Evolutionary conservation across 2,888 invertebrate species (phyloP).

Genomic region (Tachystola acroxantha): DNA sequence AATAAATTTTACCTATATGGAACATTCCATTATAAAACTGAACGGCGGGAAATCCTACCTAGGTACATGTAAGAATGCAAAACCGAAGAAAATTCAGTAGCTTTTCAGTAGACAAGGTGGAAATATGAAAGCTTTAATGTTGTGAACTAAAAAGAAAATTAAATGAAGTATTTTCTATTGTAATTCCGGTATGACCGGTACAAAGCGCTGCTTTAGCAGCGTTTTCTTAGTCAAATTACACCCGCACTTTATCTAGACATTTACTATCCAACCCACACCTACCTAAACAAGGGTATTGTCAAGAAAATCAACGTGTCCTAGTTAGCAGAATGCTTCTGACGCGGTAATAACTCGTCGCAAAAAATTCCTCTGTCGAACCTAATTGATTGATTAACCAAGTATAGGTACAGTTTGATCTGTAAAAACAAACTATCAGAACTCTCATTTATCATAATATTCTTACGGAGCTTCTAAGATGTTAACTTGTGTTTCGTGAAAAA

Average conservation of each 20-base stretch:
- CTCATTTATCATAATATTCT: conserved; percentile 4
- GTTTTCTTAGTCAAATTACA: not conserved
- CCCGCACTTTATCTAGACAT: not conserved
- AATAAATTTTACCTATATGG: too few relatives aligned
- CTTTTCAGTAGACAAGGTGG: too few relatives aligned
- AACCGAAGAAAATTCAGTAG: too few relatives aligned
- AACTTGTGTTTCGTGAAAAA: not conserved
- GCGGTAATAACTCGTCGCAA: not conserved
- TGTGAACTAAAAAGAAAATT: too few relatives aligned
- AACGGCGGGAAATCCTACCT: too few relatives aligned
- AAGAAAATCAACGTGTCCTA: too few relatives aligned
- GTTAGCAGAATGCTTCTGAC: too few relatives aligned
- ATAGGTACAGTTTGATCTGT: not conserved
- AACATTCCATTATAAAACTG: too few relatives aligned
- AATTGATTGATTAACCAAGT: conserved; percentile 6
- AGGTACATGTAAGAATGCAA: too few relatives aligned
- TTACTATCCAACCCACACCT: not conserved
- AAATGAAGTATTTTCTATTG: too few relatives aligned
- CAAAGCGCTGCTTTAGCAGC: not conserved
- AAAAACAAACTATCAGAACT: not conserved
- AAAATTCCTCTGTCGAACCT: not conserved
- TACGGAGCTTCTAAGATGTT: not conserved
- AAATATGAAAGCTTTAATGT: too few relatives aligned
- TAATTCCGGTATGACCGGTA: too few relatives aligned
- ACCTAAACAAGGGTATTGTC: not conserved